phyloP scores from a whole-genome alignment of 2,888 invertebrate genomes.

The Ophion obscuratus region DNA sequence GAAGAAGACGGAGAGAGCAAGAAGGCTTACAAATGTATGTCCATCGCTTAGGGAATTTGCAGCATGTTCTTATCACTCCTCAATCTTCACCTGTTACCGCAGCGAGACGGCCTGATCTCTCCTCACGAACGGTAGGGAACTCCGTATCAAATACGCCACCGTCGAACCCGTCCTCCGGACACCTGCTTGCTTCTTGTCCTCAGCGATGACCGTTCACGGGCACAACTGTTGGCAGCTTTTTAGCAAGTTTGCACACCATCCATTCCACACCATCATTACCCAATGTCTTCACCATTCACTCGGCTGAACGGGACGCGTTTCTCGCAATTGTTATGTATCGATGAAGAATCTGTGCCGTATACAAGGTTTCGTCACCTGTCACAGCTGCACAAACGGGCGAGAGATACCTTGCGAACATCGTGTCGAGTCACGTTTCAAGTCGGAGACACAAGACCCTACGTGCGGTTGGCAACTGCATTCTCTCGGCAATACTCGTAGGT shows the following conservation, averaged over 20 bases:
- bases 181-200: conserved; percentile 45
- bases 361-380: conserved; percentile 48
- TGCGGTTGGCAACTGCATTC: conserved; percentile 42
- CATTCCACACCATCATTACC: neutral
- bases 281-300: conserved; percentile 18
- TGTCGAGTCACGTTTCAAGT: neutral
- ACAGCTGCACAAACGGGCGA: conserved; percentile 13
- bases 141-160: too few relatives aligned
- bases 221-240: conserved; percentile 2
- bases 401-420: conserved; percentile 41
- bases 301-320: conserved; percentile 3
- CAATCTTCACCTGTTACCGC: conserved; percentile 47
- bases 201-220: neutral
- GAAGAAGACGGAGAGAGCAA: neutral
- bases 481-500: conserved; percentile 17
- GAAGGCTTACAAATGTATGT: neutral
- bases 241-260: neutral
- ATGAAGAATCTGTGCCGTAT: conserved; percentile 49
- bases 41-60: conserved; percentile 38
- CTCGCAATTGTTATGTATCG: conserved; percentile 54
- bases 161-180: conserved; percentile 19
- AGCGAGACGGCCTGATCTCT: neutral
- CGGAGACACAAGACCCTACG: conserved; percentile 54
- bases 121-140: conserved; percentile 13
- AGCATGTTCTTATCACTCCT: conserved; percentile 22